Evolutionary conservation across 2,888 invertebrate genomes (phyloP), one percentile per base, ranked within the genome.

Genomic region (Tachystola acroxantha): DNA sequence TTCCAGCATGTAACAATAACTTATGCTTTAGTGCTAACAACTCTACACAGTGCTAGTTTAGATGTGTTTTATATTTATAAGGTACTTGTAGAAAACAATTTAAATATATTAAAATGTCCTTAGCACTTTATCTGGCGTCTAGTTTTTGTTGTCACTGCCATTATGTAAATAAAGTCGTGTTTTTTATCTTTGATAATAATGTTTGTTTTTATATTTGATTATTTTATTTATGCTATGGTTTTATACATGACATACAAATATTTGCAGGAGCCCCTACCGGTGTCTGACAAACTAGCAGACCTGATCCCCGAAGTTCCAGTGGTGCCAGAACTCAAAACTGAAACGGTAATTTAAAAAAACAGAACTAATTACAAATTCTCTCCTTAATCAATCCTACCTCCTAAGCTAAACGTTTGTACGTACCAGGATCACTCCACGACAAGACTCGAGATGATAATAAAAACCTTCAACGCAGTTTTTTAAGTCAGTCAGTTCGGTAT

Each of bases 231-330:
- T 3, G 16, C 10, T n/a, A 30, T 16, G n/a, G 24, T 11, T 27
- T 27, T 14, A 16, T 24, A 12, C n/a, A n/a, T n/a, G n/a, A n/a
- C n/a, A n/a, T n/a, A n/a, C n/a, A n/a, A n/a, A n/a, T 10, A 27
- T 12, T 80, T 80, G 24, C 76, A 85, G 85, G 85, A 84, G 13
- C 50, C 63, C 16, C 45, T 75, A 37, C 59, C 71, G 3, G 59
- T 71, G 40, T 61, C 68, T 33, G 84, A 84, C 56, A 85, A 85
- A 62, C 63, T 85, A 52, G 71, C 78, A 16, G 85, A 82, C 42
- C 58, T 85, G 56, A 79, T 85, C 46, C 77, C 85, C 7, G 85
- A 85, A 53, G 58, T 84, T 36, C 78, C 85, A 32, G 67, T 74
- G 47, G 68, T 85, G 48, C 81, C 82, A 53, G 82, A 81, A 50